Evolutionary conservation across 2,888 invertebrate genomes (phyloP).

Genomic region (Catonia carolina): DNA sequence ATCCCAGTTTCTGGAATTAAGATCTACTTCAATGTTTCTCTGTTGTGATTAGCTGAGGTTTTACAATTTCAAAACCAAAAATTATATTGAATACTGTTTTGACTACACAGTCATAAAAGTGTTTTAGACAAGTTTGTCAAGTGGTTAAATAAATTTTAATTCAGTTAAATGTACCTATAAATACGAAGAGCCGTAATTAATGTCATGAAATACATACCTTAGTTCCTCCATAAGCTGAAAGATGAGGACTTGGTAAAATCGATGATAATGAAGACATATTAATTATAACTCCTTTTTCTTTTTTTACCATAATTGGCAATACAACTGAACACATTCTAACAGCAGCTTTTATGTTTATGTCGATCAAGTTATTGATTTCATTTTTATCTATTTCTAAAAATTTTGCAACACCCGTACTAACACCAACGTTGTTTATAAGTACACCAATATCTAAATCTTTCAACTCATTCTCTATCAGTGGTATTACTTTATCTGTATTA

Average conservation of each 20-base stretch:
- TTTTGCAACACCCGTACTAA: neutral
- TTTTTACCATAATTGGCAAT: neutral
- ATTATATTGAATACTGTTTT: too few relatives aligned
- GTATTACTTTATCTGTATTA: neutral
- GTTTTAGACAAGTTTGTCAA: too few relatives aligned
- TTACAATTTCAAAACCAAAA: too few relatives aligned
- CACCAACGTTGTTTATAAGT: slow-evolving; percentile 2
- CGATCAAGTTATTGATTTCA: neutral
- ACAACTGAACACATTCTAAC: neutral
- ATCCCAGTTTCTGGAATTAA: too few relatives aligned
- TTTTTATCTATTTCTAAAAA: neutral
- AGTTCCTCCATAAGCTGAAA: neutral
- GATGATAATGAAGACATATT: neutral
- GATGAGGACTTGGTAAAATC: neutral
- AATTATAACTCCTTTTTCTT: neutral
- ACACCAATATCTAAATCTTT: neutral
- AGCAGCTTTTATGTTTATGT: neutral
- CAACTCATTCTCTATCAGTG: neutral
- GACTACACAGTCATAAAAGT: too few relatives aligned
- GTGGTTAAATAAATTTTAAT: too few relatives aligned
- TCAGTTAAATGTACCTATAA: too few relatives aligned
- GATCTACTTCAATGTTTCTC: too few relatives aligned
- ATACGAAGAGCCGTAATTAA: too few relatives aligned
- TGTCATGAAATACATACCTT: too few relatives aligned
- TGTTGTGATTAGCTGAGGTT: too few relatives aligned